Evolutionary conservation across 2,888 invertebrate species (phyloP).

Genomic region (Leptura quadrifasciata): DNA sequence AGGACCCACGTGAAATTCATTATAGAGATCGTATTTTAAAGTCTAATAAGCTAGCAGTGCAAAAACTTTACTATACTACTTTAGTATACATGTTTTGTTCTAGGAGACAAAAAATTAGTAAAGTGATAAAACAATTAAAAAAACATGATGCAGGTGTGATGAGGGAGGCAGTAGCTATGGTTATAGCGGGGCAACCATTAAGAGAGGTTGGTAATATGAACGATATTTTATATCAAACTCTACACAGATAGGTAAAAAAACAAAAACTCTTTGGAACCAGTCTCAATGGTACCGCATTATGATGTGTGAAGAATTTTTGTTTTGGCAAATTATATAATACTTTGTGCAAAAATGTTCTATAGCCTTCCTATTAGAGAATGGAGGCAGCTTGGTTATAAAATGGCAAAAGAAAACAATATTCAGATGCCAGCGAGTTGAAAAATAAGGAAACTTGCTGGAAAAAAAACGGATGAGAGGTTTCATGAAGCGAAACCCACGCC

Average conservation of each 20-base stretch:
- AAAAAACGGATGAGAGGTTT: not conserved
- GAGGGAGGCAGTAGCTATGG: too few relatives aligned
- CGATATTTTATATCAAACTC: not conserved
- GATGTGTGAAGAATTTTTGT: not conserved
- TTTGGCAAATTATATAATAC: not conserved
- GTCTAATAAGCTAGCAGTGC: too few relatives aligned
- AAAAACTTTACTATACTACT: too few relatives aligned
- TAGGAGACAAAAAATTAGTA: too few relatives aligned
- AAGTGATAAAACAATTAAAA: too few relatives aligned
- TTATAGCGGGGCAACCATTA: too few relatives aligned
- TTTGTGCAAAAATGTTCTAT: not conserved
- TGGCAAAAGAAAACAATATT: too few relatives aligned
- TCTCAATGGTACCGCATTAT: not conserved
- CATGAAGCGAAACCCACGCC: not conserved
- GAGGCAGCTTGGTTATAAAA: too few relatives aligned
- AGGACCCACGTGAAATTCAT: too few relatives aligned
- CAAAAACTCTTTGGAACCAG: not conserved
- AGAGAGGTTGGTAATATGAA: not conserved
- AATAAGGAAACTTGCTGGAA: conserved; percentile 8
- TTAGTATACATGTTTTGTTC: too few relatives aligned
- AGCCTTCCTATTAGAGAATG: not conserved
- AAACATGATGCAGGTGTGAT: too few relatives aligned
- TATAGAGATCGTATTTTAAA: too few relatives aligned
- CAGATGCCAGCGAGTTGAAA: not conserved
- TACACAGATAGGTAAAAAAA: not conserved